These are phyloP conservation scores for Mythimna impura DNA, from an alignment of 2,888 invertebrate species.

Conservation along the genomic window DNA sequence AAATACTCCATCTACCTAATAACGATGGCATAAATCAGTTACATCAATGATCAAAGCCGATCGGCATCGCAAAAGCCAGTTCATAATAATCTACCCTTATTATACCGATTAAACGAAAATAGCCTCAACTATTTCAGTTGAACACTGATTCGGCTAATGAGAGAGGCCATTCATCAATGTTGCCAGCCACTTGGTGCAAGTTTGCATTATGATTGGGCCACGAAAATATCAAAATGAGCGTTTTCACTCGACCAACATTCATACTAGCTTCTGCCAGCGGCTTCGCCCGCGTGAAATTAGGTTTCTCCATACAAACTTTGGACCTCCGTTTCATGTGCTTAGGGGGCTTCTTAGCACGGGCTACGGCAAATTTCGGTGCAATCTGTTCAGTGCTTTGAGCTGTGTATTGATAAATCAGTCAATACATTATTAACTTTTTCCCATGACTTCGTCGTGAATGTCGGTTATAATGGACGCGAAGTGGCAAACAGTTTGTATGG, in stretches of 20 bases:
- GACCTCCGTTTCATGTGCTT: too few species aligned
- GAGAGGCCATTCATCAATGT: slow-evolving; percentile 60
- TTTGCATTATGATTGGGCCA: slow-evolving; percentile 36
- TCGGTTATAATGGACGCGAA: too few species aligned
- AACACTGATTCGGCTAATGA: slow-evolving; percentile 56
- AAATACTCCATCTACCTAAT: background rate
- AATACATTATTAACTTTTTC: too few species aligned
- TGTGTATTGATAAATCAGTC: too few species aligned
- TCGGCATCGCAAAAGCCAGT: slow-evolving; percentile 13
- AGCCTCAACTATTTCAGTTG: slow-evolving; percentile 57
- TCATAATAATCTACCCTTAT: slow-evolving; percentile 40
- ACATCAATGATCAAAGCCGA: slow-evolving; percentile 9
- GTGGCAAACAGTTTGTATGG: too few species aligned
- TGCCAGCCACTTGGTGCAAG: slow-evolving; percentile 45
- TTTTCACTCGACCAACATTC: background rate
- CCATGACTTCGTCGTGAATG: too few species aligned
- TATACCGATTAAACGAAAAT: slow-evolving; percentile 56
- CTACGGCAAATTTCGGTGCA: too few species aligned
- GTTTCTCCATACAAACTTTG: too few species aligned
- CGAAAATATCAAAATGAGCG: background rate
- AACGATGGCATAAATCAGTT: background rate
- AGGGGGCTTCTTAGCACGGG: too few species aligned
- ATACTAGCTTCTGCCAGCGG: too few species aligned
- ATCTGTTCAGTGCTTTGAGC: too few species aligned
- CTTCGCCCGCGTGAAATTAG: too few species aligned